phyloP scores from a whole-genome alignment of 2,797 vertebrate species.

The Hippopotamyrus pictus region DNA sequence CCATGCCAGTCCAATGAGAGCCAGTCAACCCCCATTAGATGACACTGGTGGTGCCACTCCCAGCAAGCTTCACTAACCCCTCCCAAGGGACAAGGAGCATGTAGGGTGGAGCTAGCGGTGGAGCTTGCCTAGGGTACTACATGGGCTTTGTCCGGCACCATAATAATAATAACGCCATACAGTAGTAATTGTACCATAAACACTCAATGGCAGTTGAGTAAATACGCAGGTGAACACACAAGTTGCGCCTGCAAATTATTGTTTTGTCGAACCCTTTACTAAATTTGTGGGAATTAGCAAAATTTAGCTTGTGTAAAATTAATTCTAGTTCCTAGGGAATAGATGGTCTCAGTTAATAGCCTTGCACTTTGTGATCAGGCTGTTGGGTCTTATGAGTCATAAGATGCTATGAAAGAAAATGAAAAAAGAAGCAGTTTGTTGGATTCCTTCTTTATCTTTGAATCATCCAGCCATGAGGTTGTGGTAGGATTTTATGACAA shows the following conservation, averaged over 20 bases:
- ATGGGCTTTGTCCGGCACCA: background rate
- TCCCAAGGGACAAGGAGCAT: background rate
- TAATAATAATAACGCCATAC: background rate
- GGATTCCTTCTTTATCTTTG: background rate
- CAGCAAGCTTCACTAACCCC: background rate
- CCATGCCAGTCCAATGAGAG: background rate
- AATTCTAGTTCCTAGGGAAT: background rate
- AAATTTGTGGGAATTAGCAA: background rate
- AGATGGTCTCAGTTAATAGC: background rate
- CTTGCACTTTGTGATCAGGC: background rate
- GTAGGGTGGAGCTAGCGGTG: background rate
- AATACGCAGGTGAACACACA: background rate
- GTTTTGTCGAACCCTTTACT: background rate
- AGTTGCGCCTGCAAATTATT: background rate
- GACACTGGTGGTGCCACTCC: background rate
- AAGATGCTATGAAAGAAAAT: background rate
- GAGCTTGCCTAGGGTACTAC: background rate
- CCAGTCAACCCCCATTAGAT: background rate
- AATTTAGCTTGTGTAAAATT: background rate
- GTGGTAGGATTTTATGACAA: background rate
- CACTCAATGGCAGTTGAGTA: background rate
- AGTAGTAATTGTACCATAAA: background rate
- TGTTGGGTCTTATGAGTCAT: background rate
- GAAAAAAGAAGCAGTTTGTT: background rate
- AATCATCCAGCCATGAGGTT: background rate